Base-by-base conservation (phyloP, 2,113 vertebrate genomes). In the Cettia cetti region DNA sequence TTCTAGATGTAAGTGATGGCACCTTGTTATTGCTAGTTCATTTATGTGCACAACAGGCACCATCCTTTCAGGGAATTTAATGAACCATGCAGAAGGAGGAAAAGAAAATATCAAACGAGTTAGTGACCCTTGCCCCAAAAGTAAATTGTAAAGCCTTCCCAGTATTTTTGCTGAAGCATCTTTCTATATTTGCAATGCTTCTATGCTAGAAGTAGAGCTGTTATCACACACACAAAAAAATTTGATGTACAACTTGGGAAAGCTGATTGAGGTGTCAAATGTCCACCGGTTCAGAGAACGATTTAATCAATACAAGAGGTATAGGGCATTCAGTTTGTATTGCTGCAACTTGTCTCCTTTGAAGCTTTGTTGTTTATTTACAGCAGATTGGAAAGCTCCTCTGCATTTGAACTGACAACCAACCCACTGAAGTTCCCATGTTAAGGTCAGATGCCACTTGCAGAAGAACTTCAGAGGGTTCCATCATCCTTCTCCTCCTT, bases 31-130 rank as follows among this genome's bases (percentile, higher is more conserved):
- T 15, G 21, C 52, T 65, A 63, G 57, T 92, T 94, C 77, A 94
- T 97, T 94, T 96, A 94, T 70, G 71, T 87, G 57, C 42, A 84
- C 89, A 97, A 92, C 72, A 80, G 50, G 86, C 39, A 84, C 28
- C 3, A 17, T 91, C 64, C 81, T 82, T 89, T 94, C 86, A 93
- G 86, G 56, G 91, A 96, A 96, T 81, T 78, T 95, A 97, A 97
- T 95, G 95, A 95, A 89, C 94, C 96, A 40, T 91, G 85, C 18
- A 94, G 57, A 64, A 91, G 72, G 69, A 93, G 90, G 61, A 94
- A 78, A 89, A 95, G 82, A 90, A 96, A 94, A 90, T 83, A 97
- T 91, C 94, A 96, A 97, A 94, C 90, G 77, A 96, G 61, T 82
- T 86, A 91, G 33, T 89, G 94, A 98, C 83, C 82, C 21, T 61